Evolutionary conservation across 2,888 invertebrate genomes (phyloP), one percentile per base, ranked within the genome.

Genomic region (Parascotia fuliginaria): DNA sequence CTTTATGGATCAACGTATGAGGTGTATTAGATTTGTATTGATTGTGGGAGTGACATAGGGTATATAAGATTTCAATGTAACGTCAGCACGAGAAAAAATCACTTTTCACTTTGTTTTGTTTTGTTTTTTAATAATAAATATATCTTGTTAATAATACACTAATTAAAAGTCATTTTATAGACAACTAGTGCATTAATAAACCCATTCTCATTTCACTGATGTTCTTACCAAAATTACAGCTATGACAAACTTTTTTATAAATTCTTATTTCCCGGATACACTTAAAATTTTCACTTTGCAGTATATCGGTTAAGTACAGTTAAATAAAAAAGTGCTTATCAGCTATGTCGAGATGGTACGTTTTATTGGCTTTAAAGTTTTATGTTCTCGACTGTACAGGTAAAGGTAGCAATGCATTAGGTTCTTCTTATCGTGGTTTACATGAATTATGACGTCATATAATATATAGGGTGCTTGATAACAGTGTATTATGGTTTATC

Each of bases 331-430:
- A 81, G 79, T 78, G 83, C 87, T 88, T 88, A 89, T 89, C 89
- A 85, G 82, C 81, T 81, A 79, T 84, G 85, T 77, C 75, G 70
- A 75, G 79, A 80, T 79, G 81, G 78, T 75, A 77, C 72, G 66
- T 83, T 87, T 88, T 85, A 89, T 83, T 81, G 83, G 81, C 85
- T 87, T 88, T 89, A 86, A 88, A 87, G 76, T 88, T 89, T 88
- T 87, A 89, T 80, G 82, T 65, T 73, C 65, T 52, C 68, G 75
- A 79, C 66, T 82, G 81, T 81, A 73, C 72, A 33, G 42, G 43
- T 68, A 55, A 73, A 54, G 81, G 22, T 70, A 62, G 29, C 40
- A 65, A 52, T 49, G 55, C 69, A 75, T 27, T 40, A 60, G 44
- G 75, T 33, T 11, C 2, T 5, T 13, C 11, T 42, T 47, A 37